Conservation (phyloP, 2,888 invertebrate species). For the Meiosimyza platycephala region DNA sequence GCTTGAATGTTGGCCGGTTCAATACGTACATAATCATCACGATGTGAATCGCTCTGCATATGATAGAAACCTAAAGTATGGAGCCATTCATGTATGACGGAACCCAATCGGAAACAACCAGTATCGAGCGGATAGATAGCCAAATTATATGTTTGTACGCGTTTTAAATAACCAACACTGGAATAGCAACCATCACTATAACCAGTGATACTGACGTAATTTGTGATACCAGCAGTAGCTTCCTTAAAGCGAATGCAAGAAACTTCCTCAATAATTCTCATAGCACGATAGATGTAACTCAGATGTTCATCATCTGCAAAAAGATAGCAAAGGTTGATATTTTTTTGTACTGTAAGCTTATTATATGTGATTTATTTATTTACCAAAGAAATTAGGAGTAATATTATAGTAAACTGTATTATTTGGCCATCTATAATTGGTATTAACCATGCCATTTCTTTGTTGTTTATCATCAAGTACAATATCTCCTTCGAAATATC, state of each 20-base stretch:
- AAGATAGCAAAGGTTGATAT: neutral
- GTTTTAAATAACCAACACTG: constrained; percentile 74
- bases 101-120: constrained; percentile 67
- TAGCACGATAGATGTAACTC: constrained; percentile 75
- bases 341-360: neutral
- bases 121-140: constrained; percentile 51
- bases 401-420: constrained; percentile 77
- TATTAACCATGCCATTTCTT: constrained; percentile 72
- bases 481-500: constrained; percentile 81
- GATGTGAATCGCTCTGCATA: constrained; percentile 81
- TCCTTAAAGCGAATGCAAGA: constrained; percentile 80
- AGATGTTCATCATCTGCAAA: constrained; percentile 68
- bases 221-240: constrained; percentile 64
- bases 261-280: constrained; percentile 76
- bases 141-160: constrained; percentile 62
- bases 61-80: constrained; percentile 84
- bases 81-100: constrained; percentile 81
- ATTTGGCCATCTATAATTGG: constrained; percentile 72
- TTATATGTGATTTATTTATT: neutral
- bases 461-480: constrained; percentile 69
- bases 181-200: constrained; percentile 78
- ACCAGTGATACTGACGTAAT: constrained; percentile 57
- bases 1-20: constrained; percentile 63
- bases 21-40: constrained; percentile 77
- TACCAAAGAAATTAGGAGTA: constrained; percentile 50